Evolutionary conservation across 2,113 vertebrate genomes (phyloP).

Genomic region (Halcyon senegalensis): DNA sequence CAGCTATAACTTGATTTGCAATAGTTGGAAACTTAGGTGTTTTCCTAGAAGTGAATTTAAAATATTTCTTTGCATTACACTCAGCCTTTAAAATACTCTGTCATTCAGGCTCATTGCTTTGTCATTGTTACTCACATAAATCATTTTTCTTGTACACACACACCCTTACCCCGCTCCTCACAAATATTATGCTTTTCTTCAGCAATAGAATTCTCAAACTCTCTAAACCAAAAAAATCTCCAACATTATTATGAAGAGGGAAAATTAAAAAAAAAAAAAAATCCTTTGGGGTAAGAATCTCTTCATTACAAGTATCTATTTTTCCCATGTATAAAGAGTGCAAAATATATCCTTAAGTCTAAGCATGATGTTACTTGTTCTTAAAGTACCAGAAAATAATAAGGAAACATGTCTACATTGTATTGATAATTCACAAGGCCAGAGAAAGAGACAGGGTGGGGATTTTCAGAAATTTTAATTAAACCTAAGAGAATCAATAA

Average conservation of each 20-base stretch:
- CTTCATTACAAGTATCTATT: background rate
- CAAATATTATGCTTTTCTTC: background rate
- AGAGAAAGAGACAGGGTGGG: background rate
- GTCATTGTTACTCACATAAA: background rate
- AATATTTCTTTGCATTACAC: background rate
- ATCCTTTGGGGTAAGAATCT: background rate
- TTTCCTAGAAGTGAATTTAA: background rate
- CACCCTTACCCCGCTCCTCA: background rate
- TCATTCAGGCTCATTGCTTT: background rate
- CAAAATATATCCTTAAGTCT: background rate
- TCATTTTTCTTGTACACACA: fast-evolving
- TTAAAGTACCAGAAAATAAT: background rate
- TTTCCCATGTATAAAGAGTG: background rate
- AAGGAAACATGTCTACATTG: background rate
- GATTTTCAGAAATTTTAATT: slow-evolving; percentile 29
- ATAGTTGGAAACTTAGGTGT: background rate
- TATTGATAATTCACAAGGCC: background rate
- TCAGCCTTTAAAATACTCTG: background rate
- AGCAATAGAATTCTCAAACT: background rate
- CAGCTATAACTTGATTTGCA: background rate
- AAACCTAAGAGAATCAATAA: slow-evolving; percentile 28
- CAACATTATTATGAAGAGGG: background rate
- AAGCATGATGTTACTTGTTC: background rate
- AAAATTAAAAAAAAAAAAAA: background rate
- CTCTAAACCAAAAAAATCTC: background rate